These are phyloP conservation scores for Lamprotornis superbus DNA, from an alignment of 2,113 vertebrate species.

Conservation along the genomic window DNA sequence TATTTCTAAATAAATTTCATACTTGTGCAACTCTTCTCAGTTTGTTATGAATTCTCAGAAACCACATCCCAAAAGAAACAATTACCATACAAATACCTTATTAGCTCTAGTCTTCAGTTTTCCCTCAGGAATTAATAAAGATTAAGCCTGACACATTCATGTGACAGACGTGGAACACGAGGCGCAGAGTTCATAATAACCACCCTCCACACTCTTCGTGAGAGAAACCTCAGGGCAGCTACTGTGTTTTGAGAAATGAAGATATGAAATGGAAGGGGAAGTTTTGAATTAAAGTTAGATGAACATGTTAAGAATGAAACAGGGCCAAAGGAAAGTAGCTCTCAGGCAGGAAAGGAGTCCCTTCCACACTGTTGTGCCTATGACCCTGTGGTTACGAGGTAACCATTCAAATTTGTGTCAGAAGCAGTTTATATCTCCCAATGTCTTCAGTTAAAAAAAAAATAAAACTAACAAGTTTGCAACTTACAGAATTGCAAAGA, in stretches of 20 bases:
- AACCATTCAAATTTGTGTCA: background rate
- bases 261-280: background rate
- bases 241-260: background rate
- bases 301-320: background rate
- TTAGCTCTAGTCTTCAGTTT: background rate
- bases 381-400: background rate
- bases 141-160: conserved; percentile 3
- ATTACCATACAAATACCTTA: conserved; percentile 29
- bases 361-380: background rate
- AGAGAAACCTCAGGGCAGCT: background rate
- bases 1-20: conserved; percentile 19
- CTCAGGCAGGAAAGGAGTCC: background rate
- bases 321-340: background rate
- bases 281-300: background rate
- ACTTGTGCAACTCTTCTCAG: background rate
- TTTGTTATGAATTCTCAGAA: conserved; percentile 26
- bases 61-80: conserved; percentile 7
- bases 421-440: background rate
- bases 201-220: background rate
- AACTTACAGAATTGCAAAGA: background rate
- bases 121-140: background rate
- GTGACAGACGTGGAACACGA: background rate
- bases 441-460: background rate
- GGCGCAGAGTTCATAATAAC: background rate
- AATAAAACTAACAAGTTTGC: background rate